phyloP scores from a whole-genome alignment of 2,113 vertebrate genomes.

The Laticauda laticaudata region DNA sequence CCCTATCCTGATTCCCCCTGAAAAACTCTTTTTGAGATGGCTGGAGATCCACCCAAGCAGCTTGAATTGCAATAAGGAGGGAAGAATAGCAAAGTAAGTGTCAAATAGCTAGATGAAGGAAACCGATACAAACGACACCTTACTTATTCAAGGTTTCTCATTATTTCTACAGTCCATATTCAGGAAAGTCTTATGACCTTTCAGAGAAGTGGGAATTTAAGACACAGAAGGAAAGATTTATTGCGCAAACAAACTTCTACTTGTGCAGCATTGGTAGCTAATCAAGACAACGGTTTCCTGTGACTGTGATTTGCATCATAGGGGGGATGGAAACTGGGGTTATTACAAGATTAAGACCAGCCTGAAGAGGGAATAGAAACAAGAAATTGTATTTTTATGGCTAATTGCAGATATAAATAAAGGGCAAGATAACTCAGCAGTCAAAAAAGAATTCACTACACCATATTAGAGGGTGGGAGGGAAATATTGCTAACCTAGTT shows the following conservation, averaged over 20 bases:
- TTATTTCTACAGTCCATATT: no score
- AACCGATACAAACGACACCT: no score
- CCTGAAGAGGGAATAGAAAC: neutral
- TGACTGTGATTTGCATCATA: neutral
- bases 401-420: neutral
- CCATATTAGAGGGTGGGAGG: neutral
- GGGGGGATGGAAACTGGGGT: no score
- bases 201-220: no score
- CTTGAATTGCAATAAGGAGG: no score
- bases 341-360: neutral
- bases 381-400: neutral
- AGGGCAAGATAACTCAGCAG: neutral
- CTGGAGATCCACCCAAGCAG: neutral
- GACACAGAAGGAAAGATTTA: no score
- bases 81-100: no score
- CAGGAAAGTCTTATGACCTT: no score
- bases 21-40: neutral
- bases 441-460: fast-evolving
- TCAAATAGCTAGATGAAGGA: no score
- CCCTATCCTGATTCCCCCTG: neutral
- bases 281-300: neutral
- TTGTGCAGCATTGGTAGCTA: neutral
- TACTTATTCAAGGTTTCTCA: no score
- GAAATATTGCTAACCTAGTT: fast-evolving
- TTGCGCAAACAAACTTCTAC: neutral